Percentiles rank a stretch among this genome's conserved stretches.
Conservation (phyloP, 1,140 invertebrate genomes). For the Branchinecta lynchi region DNA sequence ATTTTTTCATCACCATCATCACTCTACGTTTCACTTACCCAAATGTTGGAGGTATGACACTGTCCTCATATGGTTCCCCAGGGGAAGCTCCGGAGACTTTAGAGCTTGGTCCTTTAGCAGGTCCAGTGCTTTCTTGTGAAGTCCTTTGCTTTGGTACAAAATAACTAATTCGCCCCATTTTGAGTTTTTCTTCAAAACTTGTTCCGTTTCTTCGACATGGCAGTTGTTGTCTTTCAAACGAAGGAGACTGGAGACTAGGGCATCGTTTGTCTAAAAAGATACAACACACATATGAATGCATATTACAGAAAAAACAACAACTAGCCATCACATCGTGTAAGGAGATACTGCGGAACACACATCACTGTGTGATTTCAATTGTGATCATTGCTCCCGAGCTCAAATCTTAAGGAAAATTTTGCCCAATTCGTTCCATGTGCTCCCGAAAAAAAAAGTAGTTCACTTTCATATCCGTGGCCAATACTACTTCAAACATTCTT, state of each 20-base stretch:
- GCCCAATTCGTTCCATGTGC: conserved; percentile 4
- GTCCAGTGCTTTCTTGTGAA: conserved; percentile 80
- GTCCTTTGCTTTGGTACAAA: conserved; percentile 80
- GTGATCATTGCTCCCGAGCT: conserved; percentile 8
- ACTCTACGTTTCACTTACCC: conserved; percentile 35
- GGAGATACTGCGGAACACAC: no score
- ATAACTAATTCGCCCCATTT: conserved; percentile 90
- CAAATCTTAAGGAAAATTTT: conserved; percentile 2
- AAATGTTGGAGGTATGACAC: conserved; percentile 84
- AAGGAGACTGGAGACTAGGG: conserved; percentile 71
- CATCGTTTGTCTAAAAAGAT: conserved; percentile 69
- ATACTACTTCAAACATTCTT: conserved; percentile 10
- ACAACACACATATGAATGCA: neutral
- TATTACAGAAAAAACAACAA: no score
- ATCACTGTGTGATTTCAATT: no score
- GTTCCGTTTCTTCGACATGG: conserved; percentile 83
- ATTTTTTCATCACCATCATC: no score
- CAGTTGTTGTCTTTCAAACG: conserved; percentile 76
- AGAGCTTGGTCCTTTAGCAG: conserved; percentile 60
- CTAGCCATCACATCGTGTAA: no score
- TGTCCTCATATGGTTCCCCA: conserved; percentile 63
- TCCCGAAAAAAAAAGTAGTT: neutral
- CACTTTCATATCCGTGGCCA: conserved; percentile 9
- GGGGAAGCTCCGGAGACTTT: conserved; percentile 51
- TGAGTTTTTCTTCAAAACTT: conserved; percentile 63